Percentiles rank a stretch among this genome's conserved stretches.
Evolutionary conservation across 2,888 invertebrate species (phyloP).

Genomic region (Pyrocoelia pectoralis): DNA sequence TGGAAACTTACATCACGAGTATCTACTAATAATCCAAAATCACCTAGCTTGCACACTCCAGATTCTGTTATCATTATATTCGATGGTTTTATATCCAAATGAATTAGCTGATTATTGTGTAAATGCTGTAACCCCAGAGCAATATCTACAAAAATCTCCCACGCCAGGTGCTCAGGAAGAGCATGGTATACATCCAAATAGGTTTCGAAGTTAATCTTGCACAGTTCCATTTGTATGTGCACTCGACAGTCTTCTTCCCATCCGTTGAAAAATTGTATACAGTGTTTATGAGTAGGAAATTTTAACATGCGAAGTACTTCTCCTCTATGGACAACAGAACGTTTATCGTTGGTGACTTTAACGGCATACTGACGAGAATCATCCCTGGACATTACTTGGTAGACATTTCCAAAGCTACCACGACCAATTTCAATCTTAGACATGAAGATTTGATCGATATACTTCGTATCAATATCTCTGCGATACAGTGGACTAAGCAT

Average conservation of each 20-base stretch:
- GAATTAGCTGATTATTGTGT: constrained; percentile 72
- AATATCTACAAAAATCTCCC: constrained; percentile 73
- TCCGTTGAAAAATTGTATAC: constrained; percentile 71
- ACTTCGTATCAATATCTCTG: constrained; percentile 57
- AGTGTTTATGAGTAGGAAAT: constrained; percentile 72
- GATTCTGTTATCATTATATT: constrained; percentile 75
- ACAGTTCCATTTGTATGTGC: constrained; percentile 77
- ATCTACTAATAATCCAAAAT: constrained; percentile 78
- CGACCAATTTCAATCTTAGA: constrained; percentile 70
- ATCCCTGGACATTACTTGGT: constrained; percentile 69
- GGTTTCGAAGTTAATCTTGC: constrained; percentile 68
- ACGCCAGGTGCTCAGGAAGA: constrained; percentile 69
- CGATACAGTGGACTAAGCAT: constrained; percentile 50
- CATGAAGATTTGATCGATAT: constrained; percentile 75
- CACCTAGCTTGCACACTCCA: constrained; percentile 74
- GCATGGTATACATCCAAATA: constrained; percentile 65
- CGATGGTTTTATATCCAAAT: constrained; percentile 81
- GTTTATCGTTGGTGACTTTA: constrained; percentile 71
- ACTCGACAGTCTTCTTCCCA: constrained; percentile 77
- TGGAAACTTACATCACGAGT: constrained; percentile 62
- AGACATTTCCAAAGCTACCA: constrained; percentile 81
- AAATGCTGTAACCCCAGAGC: constrained; percentile 69
- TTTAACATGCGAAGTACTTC: constrained; percentile 75
- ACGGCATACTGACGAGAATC: constrained; percentile 75
- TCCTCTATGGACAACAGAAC: constrained; percentile 65